Evolutionary conservation across 2,113 vertebrate species (phyloP), one percentile per base, ranked within the genome.

Genomic region (Brachypodius melanocephalos): DNA sequence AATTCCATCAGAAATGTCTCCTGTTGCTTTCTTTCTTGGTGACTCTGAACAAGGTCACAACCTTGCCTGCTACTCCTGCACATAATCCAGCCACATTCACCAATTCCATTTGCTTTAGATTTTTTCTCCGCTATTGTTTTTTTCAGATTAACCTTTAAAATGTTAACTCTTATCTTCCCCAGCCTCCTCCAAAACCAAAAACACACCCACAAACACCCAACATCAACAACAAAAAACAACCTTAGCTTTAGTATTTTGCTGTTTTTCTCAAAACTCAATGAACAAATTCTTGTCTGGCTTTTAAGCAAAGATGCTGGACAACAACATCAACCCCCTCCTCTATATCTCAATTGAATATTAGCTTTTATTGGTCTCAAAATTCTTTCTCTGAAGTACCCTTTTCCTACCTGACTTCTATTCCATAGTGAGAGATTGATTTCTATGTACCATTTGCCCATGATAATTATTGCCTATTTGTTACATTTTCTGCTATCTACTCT

Each of bases 171-270:
- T 48, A 62, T 16, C 31, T 22, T 12, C 2, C 4, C 4, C 6
- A 1, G 0, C 3, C 2, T 3, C 3, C 5, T 15, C 43, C 52
- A 26, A 55, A 84, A 55, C 7, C 28, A 66, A 24, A 54, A 34
- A 20, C 8, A 5, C 12, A 42, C 8, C 21, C 14, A 52, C 2
- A 24, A 49, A 6, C 3, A 19, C 20, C 45, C 25, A 89, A 22
- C 11, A 48, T n/a, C 22, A 40, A 14, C 20, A 51, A 31, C 0
- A 3, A 74, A 43, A 42, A 81, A 51, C 19, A 45, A 38, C 17
- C 26, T 40, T 62, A 46, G 10, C 5, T 5, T 38, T 38, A 38
- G 49, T 11, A 34, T 67, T 88, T 82, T 71, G 9, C 29, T 59
- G 11, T 32, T 84, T 26, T 87, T 68, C n/a, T 57, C 14, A 62